Evolutionary conservation across 64 coral and sea anemone genomes (phyloP).

Genomic region (Porites australiensis): DNA sequence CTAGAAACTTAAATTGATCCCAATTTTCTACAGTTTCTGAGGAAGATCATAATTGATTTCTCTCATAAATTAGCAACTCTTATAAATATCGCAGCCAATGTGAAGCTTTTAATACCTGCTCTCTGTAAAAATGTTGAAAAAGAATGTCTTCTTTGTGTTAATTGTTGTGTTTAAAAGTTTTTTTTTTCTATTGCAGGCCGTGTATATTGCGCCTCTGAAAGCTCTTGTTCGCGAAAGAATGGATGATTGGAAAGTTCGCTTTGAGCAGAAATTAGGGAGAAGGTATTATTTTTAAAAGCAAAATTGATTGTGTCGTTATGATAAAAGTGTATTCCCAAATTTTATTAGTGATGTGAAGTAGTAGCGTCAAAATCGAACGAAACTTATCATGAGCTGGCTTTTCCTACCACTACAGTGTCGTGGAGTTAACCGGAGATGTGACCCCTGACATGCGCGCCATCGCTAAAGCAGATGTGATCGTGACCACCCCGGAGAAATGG

Average conservation of each 20-base stretch:
- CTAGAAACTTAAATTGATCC: no score
- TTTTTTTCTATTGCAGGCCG: constrained; percentile 67
- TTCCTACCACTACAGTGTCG: constrained; percentile 55
- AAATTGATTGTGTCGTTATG: no score
- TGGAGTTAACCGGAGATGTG: constrained; percentile 95
- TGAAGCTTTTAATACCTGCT: no score
- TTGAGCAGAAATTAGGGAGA: constrained; percentile 84
- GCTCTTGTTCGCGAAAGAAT: constrained; percentile 97
- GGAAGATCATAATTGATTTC: no score
- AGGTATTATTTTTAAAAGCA: constrained; percentile 46
- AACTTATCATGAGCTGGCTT: not conserved
- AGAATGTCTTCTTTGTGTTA: no score
- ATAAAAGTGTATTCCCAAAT: not conserved
- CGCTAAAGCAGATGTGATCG: constrained; percentile 95
- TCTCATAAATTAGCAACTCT: no score
- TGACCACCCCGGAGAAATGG: constrained; percentile 99
- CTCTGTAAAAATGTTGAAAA: no score
- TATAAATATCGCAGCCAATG: no score
- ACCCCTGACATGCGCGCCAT: constrained; percentile 95
- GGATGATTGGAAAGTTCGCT: constrained; percentile 96
- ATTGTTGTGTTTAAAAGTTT: no score
- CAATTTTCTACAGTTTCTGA: no score
- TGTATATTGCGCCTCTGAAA: constrained; percentile 95
- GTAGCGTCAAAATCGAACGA: not conserved
- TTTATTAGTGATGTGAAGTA: no score